These are phyloP conservation scores for Acropora tenuis DNA, from an alignment of 64 coral and sea anemone species.

Conservation along the genomic window DNA sequence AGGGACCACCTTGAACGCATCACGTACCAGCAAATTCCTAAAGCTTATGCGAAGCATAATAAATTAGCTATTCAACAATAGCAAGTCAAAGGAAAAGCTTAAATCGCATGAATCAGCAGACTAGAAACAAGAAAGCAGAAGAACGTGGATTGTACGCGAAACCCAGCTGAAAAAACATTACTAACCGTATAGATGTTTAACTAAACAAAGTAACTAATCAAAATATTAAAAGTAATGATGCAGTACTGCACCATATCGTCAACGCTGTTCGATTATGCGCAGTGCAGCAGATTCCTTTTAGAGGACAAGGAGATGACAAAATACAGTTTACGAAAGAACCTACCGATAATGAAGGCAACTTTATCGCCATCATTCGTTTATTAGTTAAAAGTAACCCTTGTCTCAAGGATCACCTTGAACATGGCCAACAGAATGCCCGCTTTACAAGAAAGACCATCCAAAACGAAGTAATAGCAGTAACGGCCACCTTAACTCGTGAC, in stretches of 20 bases:
- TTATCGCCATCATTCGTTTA: too few species aligned
- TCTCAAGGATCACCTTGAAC: too few species aligned
- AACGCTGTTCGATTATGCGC: not conserved
- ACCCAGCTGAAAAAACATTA: constrained; percentile 28
- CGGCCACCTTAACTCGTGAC: constrained; percentile 68
- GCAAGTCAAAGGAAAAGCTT: too few species aligned
- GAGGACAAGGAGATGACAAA: constrained; percentile 10
- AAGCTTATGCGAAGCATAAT: too few species aligned
- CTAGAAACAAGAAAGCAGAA: not conserved
- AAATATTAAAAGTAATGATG: too few species aligned
- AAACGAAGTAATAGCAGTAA: constrained; percentile 56
- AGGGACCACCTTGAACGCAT: too few species aligned
- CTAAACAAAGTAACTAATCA: not conserved
- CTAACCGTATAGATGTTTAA: constrained; percentile 31
- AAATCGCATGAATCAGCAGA: not conserved
- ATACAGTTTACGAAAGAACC: constrained; percentile 13
- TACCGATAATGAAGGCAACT: not conserved
- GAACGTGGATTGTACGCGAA: constrained; percentile 1
- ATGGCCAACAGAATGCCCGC: too few species aligned
- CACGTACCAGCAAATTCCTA: too few species aligned
- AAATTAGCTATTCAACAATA: too few species aligned
- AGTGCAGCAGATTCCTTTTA: constrained; percentile 38
- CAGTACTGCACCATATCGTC: too few species aligned
- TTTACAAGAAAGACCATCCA: not conserved
- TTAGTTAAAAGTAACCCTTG: too few species aligned